Base-by-base conservation (phyloP, 2,113 vertebrate species). In the Myrmophylax atrothorax region DNA sequence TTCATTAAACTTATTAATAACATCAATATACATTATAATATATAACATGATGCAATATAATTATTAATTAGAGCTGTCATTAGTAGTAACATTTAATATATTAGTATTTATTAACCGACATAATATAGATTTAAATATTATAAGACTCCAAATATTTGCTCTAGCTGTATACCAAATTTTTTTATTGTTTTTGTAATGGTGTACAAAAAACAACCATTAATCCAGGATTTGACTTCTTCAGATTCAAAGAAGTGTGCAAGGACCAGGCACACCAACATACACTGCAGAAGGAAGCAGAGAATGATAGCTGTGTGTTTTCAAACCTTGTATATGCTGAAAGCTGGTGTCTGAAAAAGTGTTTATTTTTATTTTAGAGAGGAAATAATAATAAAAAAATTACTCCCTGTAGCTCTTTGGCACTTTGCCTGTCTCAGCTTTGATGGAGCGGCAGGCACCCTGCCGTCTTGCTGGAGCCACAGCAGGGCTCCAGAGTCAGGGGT, bases 331-430 rank as follows among this genome's bases (percentile, higher is more conserved):
- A 37, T 69, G 19, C 38, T 84, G 68, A 84, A 96, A 88, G 35
- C 47, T 93, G 38, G 28, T 55, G 38, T 44, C 49, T 77, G 79
- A 82, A 89, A 67, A 80, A 56, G 24, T 77, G 60, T 63, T 81
- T 91, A 69, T 85, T 95, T 93, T 83, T 95, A 53, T 91, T 95
- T 94, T 91, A 67, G 76, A 84, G n/a, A 70, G 82, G 75, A 92
- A 90, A 80, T 73, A 14, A 26, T 26, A 2, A 46, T 25, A 68
- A 73, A 68, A 44, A 68, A 44, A 46, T 4, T 4, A 42, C 38
- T 88, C 75, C 60, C 76, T 3, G 18, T 62, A 87, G 37, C 1
- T 12, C 42, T 88, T 85, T 86, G 90, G 83, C 67, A 26, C 59
- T 86, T 92, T 77, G 88, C 79, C 79, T 89, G 50, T 74, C 75